Base-by-base conservation (phyloP, 2,888 invertebrate species). In the Meandrusa payeni region DNA sequence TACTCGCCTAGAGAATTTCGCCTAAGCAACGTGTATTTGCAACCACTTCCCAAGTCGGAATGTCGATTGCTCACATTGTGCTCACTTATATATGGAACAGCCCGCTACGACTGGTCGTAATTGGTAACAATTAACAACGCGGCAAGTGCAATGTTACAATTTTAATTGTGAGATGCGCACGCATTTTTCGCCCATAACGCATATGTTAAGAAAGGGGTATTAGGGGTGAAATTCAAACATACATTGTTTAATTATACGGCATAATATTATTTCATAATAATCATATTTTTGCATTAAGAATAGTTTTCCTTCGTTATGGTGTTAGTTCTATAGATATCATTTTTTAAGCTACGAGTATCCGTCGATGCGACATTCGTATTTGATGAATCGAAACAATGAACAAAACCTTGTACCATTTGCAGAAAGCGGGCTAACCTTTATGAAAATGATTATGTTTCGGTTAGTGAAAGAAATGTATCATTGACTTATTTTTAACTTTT, bases 1-100 rank as follows among this genome's bases (percentile, higher is more conserved):
- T 76, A 87, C 83, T 87, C 87, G 87, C 85, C 72, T 76, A 76
- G 83, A 75, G 77, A 87, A 64, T 87, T 86, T 79, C 87, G 86
- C 72, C 87, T 87, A 87, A 86, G 86, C 61, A 56, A 70, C 74
- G 82, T 76, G 78, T 69, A 69, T 62, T 64, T 68, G 59, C 75
- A 71, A 79, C 75, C 60, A 81, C 75, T 66, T 69, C 71, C 69
- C 66, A 59, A 72, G 69, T 76, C 68, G 75, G 83, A 85, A 83
- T 86, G 83, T 63, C 64, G 71, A 70, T 69, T 68, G 68, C 68
- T 51, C 55, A 65, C 63, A 68, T 65, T 50, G 54, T 46, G 72
- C 72, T 74, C 69, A 76, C 59, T 82, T 87, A 71, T 87, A 87
- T 87, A 87, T 82, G 76, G 67, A 67, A 66, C 69, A 77, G 76